Percentiles rank a stretch among this genome's conserved stretches.
Evolutionary conservation across 23 tunicate genomes (phyloP).

Genomic region (Ascidia mentula): DNA sequence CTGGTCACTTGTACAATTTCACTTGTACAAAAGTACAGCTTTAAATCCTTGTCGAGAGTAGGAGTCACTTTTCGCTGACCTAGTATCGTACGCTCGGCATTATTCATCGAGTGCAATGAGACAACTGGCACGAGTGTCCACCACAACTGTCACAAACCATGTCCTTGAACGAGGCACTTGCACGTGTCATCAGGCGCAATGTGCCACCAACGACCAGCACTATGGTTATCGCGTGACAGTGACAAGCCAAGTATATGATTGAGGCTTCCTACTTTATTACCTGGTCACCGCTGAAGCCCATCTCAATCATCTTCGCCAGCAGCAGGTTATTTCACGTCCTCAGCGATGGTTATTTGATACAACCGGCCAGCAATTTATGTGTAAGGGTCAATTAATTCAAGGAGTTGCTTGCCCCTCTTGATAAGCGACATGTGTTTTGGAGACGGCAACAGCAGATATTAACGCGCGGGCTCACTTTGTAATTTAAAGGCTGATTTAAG

Average conservation of each 20-base stretch:
- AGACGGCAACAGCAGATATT: background rate
- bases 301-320: no score
- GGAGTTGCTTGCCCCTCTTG: no score
- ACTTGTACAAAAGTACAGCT: no score
- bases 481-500: background rate
- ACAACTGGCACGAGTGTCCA: no score
- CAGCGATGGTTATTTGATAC: background rate
- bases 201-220: slow-evolving; percentile 5
- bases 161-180: background rate
- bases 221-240: background rate
- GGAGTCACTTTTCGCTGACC: no score
- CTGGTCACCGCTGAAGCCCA: no score
- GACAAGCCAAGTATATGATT: background rate
- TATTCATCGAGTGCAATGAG: no score
- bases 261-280: no score
- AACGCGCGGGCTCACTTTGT: background rate
- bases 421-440: background rate
- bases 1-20: no score
- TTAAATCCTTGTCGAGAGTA: no score
- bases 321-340: no score
- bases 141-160: background rate
- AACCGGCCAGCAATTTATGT: background rate
- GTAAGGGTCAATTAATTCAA: background rate
- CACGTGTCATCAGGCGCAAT: background rate
- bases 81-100: no score